Base-by-base conservation (phyloP, 1,140 invertebrate species). In the Tetramorium alpestre region DNA sequence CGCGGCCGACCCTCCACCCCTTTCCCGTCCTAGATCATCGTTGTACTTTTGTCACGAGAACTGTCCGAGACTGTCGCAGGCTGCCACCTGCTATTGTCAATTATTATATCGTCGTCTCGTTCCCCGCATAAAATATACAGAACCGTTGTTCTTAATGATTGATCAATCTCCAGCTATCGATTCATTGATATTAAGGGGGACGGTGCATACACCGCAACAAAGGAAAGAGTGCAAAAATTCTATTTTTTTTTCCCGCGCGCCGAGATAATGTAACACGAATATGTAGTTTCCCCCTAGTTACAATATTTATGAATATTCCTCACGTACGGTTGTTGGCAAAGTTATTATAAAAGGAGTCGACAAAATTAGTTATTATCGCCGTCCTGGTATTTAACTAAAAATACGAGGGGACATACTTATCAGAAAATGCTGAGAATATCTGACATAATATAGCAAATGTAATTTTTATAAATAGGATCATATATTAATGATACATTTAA, bases 11-110 rank as follows among this genome's bases (percentile, higher is more conserved):
- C 86, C 87, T 88, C 69, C 47, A 73, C 76, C 60, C 22, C 85
- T 78, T 75, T 51, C 60, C 72, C 85, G 58, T 67, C 38, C 80
- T 56, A 86, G 65, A 72, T 84, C 89, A 85, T 86, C 89, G 81
- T 93, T 92, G 91, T 93, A 93, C 93, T 94, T 94, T 94, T 93
- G 94, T 95, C 93, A 94, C 94, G 93, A 93, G 89, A 94, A 91
- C 87, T 64, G 70, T 81, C 85, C 56, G 80, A 87, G 81, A 87
- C 76, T 33, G 47, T 44, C 76, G 60, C 47, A 82, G 38, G 38
- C 85, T 87, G 88, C 81, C 90, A 86, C 87, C 77, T 88, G 85
- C 85, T 51, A 72, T 76, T 80, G 7, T 73, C 90, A 88, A 87
- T 90, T 88, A 89, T 65, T 70, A 56, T 58, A 80, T 54, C 38